Base-by-base conservation (phyloP, 2,113 vertebrate species). In the Erpornis zantholeuca region DNA sequence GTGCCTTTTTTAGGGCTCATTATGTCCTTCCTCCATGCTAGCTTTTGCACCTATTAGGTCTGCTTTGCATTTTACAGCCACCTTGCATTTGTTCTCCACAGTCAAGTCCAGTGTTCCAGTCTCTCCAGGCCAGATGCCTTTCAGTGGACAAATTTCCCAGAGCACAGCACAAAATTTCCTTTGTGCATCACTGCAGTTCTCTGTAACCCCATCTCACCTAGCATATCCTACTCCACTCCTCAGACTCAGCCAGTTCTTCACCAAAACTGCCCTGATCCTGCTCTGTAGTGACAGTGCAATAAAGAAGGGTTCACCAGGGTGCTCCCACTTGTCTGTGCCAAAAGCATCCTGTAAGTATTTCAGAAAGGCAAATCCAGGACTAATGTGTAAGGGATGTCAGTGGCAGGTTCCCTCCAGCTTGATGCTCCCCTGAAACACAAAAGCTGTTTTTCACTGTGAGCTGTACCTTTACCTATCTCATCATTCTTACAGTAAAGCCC, bases 161-260 rank as follows among this genome's bases (percentile, higher is more conserved):
- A 83, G 6, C 0, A 2, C 2, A 81, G n/a, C 35, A 36, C 10
- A n/a, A 56, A 52, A 38, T 54, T 33, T 53, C 50, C 15, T 54
- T 75, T 38, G 42, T 78, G 64, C 35, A 42, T 73, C n/a, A 16
- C 29, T 38, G 14, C 28, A 35, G 38, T 33, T 72, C 54, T 28
- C 23, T 59, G 40, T 21, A 42, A 24, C 22, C 22, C 50, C 15
- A 47, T 35, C n/a, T 70, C 42, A 52, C 10, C 33, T 45, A 11
- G 4, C 21, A 21, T 21, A 3, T 18, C 31, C 17, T 28, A 27
- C 31, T 23, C n/a, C 0, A 0, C 35, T 66, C 44, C 60, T 29
- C 70, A 71, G 21, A 68, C 33, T 60, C 59, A 64, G 24, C 13
- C 14, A 38, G n/a, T 17, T 87, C 66, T 82, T 65, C 40, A 40